Conservation (phyloP, 2,113 vertebrate genomes). For the Blennius ocellaris region DNA sequence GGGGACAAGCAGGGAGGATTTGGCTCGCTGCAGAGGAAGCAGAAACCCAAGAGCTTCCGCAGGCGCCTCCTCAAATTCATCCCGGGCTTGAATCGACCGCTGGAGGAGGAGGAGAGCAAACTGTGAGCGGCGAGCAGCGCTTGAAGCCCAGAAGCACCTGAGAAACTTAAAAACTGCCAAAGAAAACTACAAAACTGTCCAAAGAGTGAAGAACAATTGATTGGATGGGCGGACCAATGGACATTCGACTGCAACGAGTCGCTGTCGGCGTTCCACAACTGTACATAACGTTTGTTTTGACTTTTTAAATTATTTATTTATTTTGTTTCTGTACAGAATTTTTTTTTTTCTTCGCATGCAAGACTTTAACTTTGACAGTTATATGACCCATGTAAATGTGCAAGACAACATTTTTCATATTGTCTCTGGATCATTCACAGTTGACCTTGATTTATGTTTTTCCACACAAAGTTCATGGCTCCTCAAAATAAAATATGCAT, state of each 20-base stretch:
- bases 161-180: conserved; percentile 31
- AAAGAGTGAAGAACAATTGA: conserved; percentile 34
- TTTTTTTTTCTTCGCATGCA: too few relatives aligned
- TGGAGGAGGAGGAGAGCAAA: conserved; percentile 98
- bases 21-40: conserved; percentile 84
- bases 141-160: conserved; percentile 35
- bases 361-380: conserved; percentile 48
- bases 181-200: conserved; percentile 41
- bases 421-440: conserved; percentile 11
- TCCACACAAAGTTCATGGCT: conserved; percentile 11
- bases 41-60: conserved; percentile 92
- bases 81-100: conserved; percentile 92
- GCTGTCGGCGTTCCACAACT: conserved; percentile 42
- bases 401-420: conserved; percentile 52
- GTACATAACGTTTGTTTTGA: conserved; percentile 62
- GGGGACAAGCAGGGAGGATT: conserved; percentile 75
- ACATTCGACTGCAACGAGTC: conserved; percentile 10
- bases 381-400: conserved; percentile 20
- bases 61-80: conserved; percentile 93
- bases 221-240: conserved; percentile 28
- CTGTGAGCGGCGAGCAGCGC: conserved; percentile 77
- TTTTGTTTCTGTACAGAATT: conserved; percentile 76
- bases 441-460: conserved; percentile 27
- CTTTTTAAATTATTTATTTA: conserved; percentile 88
- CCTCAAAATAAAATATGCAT: conserved; percentile 67